Evolutionary conservation across 2,888 invertebrate genomes (phyloP), one percentile per base, ranked within the genome.

Genomic region (Ectemnius continuus): DNA sequence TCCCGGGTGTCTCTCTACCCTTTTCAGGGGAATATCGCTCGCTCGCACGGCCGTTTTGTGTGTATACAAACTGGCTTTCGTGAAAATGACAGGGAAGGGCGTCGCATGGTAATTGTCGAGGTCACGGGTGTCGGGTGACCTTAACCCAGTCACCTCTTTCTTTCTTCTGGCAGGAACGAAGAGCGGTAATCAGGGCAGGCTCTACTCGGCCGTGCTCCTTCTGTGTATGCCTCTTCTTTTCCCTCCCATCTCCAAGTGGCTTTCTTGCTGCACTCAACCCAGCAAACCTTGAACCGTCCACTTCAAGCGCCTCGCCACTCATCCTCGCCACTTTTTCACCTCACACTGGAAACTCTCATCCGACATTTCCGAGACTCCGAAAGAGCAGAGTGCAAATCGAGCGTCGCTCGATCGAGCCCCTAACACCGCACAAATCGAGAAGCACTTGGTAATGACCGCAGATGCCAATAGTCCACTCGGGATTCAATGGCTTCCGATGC

Each of bases 71-170:
- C 81, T 72, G 70, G 66, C 65, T 70, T 67, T 45, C 57, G 59
- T 70, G 77, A 70, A 26, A 71, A 59, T 59, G 61, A 74, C 74
- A 71, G 73, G 71, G 66, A 73, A 78, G 80, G 84, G 78, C 73
- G 73, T 65, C 71, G 71, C 80, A 81, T 80, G 77, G 79, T 82
- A 82, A 86, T 87, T 84, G 73, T 70, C 81, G 73, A 77, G 83
- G 83, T 85, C 83, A 81, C 75, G 80, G 80, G 78, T 79, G 60
- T 70, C 65, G 73, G 76, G 61, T 67, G 81, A 80, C 83, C 84
- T 85, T 86, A 78, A 85, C 86, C 84, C 74, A 76, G 73, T 87
- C 84, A 79, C 82, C 79, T 82, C 76, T 58, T 79, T 83, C 75
- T 79, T 81, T 81, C 70, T 70, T 67, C 61, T 23, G 69, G 70